phyloP scores from a whole-genome alignment of 2,113 vertebrate species.

The Bubo blakistoni region DNA sequence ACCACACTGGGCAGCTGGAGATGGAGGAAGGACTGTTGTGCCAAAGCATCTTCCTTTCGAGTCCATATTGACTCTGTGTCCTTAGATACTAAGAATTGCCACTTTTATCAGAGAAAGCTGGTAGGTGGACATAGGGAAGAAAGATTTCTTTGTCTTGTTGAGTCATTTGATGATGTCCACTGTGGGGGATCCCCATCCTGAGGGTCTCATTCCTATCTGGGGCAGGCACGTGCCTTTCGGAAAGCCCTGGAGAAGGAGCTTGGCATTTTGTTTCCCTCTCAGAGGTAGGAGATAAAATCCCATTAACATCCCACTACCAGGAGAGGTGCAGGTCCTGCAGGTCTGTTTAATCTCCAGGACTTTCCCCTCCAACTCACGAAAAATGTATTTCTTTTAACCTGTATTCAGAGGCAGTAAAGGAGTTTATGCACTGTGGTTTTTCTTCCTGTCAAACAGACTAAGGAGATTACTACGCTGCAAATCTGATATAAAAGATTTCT shows the following conservation, averaged over 20 bases:
- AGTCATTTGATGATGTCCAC: neutral
- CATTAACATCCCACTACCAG: rapidly evolving
- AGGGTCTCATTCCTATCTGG: neutral
- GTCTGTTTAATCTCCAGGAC: neutral
- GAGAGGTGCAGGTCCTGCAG: rapidly evolving
- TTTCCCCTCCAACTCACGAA: neutral
- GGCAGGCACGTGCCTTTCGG: neutral
- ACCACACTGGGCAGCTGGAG: too few relatives aligned
- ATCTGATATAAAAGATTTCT: slow-evolving; percentile 23
- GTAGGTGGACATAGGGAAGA: neutral
- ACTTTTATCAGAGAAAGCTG: neutral
- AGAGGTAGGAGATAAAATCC: neutral
- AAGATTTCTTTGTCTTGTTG: neutral
- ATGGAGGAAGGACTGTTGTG: neutral
- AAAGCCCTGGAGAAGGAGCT: neutral
- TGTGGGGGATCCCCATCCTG: rapidly evolving
- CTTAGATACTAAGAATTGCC: neutral
- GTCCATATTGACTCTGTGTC: rapidly evolving
- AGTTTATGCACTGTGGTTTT: neutral
- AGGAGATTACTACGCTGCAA: neutral
- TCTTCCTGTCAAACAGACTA: neutral
- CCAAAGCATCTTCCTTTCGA: neutral
- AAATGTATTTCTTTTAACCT: neutral
- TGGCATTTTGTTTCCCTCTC: neutral
- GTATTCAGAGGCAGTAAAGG: neutral